These are phyloP conservation scores for Eustalomyia histrio DNA, from an alignment of 2,888 invertebrate genomes.

Conservation along the genomic window DNA sequence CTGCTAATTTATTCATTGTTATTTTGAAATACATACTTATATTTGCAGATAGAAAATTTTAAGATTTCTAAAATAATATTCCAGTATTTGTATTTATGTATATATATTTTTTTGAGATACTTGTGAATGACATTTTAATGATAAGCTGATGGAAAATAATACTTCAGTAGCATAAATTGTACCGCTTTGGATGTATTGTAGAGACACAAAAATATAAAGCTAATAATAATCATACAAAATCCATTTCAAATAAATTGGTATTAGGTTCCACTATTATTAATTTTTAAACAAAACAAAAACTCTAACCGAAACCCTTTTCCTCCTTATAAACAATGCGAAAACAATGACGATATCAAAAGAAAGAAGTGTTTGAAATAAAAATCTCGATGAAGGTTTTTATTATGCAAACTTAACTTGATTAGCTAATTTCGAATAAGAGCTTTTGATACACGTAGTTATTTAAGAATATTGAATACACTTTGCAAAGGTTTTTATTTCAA, in stretches of 20 bases:
- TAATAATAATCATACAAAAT: neutral
- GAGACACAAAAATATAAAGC: neutral
- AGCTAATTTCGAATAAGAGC: slow-evolving; percentile 42
- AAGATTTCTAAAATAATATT: too few relatives aligned
- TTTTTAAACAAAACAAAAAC: neutral
- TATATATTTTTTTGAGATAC: too few relatives aligned
- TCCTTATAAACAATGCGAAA: neutral
- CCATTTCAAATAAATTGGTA: neutral
- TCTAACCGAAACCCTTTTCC: neutral
- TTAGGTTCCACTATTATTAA: neutral
- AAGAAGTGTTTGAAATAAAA: neutral
- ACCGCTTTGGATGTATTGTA: too few relatives aligned
- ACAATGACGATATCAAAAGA: slow-evolving; percentile 4
- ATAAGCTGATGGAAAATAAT: too few relatives aligned
- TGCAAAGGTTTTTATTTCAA: neutral
- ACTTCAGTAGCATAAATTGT: too few relatives aligned
- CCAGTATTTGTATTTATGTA: too few relatives aligned
- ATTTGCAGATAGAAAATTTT: too few relatives aligned
- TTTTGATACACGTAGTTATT: slow-evolving; percentile 43
- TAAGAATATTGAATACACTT: slow-evolving; percentile 43
- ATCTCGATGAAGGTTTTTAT: slow-evolving; percentile 20
- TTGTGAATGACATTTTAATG: too few relatives aligned
- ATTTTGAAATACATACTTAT: too few relatives aligned
- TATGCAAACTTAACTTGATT: slow-evolving; percentile 56
- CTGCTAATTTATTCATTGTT: slow-evolving; percentile 17